Conservation (phyloP, 2,113 vertebrate genomes). For the Sturnus vulgaris region DNA sequence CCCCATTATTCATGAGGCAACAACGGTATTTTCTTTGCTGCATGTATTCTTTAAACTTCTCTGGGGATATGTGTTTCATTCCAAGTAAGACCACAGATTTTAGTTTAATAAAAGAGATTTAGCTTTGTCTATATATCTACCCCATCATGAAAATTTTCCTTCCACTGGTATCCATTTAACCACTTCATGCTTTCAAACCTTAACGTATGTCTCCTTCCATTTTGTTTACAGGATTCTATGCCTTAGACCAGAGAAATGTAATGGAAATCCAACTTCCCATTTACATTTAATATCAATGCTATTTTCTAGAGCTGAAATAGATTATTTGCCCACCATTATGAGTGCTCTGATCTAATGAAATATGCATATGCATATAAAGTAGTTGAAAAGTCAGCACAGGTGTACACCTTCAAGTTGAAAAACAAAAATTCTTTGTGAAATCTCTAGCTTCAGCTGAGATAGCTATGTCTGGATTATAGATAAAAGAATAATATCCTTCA, state of each 20-base stretch:
- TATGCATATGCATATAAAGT: not conserved
- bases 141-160: not conserved
- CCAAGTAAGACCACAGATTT: slow-evolving; percentile 42
- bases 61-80: slow-evolving; percentile 10
- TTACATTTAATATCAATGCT: slow-evolving; percentile 25
- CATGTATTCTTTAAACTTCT: slow-evolving; percentile 29
- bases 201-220: not conserved
- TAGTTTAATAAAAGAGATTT: slow-evolving; percentile 44
- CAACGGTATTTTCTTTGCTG: slow-evolving; percentile 41
- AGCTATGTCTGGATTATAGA: not conserved
- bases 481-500: not conserved
- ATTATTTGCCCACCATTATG: slow-evolving; percentile 28
- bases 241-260: not conserved
- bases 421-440: not conserved
- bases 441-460: not conserved
- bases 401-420: not conserved
- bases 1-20: slow-evolving; percentile 40
- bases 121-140: slow-evolving; percentile 4
- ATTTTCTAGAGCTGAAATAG: not conserved
- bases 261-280: slow-evolving; percentile 11
- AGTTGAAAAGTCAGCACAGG: not conserved
- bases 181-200: not conserved
- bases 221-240: not conserved
- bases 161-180: not conserved
- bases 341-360: slow-evolving; percentile 1